Conservation (phyloP, 2,797 vertebrate species). For the Sciurus carolinensis region DNA sequence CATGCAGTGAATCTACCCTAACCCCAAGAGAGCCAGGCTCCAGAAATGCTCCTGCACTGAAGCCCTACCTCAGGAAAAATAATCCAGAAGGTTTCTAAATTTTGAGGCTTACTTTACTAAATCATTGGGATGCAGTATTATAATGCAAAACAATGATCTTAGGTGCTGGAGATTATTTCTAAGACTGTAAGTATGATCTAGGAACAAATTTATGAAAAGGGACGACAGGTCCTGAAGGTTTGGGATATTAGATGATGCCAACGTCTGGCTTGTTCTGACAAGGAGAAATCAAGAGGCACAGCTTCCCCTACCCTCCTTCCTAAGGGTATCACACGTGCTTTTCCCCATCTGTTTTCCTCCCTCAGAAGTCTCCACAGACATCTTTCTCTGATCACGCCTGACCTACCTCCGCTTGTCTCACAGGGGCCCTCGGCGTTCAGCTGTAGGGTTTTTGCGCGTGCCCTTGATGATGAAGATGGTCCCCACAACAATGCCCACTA, state of each 20-base stretch:
- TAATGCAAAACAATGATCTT: not conserved
- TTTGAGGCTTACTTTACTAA: not conserved
- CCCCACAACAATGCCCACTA: conserved; percentile 82
- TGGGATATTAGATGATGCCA: not conserved
- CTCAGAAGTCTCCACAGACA: fast-evolving
- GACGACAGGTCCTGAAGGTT: not conserved
- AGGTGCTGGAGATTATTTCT: not conserved
- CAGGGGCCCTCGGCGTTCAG: conserved; percentile 50
- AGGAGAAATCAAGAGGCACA: not conserved
- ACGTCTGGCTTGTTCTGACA: not conserved
- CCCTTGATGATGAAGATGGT: conserved; percentile 82
- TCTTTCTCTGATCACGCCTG: not conserved
- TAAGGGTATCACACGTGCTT: not conserved
- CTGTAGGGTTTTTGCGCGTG: not conserved
- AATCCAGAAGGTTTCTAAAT: not conserved
- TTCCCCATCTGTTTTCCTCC: not conserved
- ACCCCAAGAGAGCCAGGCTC: not conserved
- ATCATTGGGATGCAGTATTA: not conserved
- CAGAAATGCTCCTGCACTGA: not conserved
- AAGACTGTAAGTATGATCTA: not conserved
- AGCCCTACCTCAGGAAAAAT: not conserved
- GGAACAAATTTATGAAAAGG: too few relatives aligned
- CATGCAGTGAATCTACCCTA: not conserved
- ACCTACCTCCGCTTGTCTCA: conserved; percentile 71
- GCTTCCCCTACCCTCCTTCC: fast-evolving